A percentile compares a stretch with the other conserved stretches of the same genome.
Conservation (phyloP, 2,888 invertebrate genomes). For the Synanthedon myopaeformis region DNA sequence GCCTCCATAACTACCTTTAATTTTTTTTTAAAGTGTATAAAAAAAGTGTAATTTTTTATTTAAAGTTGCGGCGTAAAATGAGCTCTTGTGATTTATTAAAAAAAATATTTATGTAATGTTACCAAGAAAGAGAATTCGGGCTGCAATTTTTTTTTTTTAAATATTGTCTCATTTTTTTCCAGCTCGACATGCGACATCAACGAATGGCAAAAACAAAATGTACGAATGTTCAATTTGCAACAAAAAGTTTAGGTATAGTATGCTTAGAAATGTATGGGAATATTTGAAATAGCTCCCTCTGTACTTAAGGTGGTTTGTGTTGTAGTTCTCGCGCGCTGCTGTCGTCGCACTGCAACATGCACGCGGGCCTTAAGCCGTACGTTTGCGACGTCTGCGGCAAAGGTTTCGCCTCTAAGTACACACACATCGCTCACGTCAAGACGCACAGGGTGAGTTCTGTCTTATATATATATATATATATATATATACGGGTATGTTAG, state of each 20-base stretch:
- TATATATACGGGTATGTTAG: too few species aligned
- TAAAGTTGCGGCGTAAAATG: too few species aligned
- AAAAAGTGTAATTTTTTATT: too few species aligned
- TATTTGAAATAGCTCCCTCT: too few species aligned
- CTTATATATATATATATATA: too few species aligned
- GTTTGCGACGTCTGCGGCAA: constrained; percentile 76
- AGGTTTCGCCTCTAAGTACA: constrained; percentile 83
- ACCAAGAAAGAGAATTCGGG: too few species aligned
- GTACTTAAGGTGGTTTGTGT: neutral
- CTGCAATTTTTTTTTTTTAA: too few species aligned
- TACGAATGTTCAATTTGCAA: constrained; percentile 76
- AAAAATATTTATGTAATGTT: too few species aligned
- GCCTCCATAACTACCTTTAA: too few species aligned
- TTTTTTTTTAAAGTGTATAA: too few species aligned
- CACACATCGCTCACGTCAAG: constrained; percentile 80
- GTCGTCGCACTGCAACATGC: constrained; percentile 79
- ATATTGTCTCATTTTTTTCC: constrained; percentile 6
- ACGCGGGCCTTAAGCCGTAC: constrained; percentile 77
- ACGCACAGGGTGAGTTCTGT: constrained; percentile 62
- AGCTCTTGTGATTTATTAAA: too few species aligned
- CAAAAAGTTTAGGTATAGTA: constrained; percentile 70
- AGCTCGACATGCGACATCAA: constrained; percentile 25
- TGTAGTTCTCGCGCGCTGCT: constrained; percentile 74
- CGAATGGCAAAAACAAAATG: constrained; percentile 40
- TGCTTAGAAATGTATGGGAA: too few species aligned